Evolutionary conservation across 2,113 vertebrate genomes (phyloP), one percentile per base, ranked within the genome.

Genomic region (Lagopus leucura): DNA sequence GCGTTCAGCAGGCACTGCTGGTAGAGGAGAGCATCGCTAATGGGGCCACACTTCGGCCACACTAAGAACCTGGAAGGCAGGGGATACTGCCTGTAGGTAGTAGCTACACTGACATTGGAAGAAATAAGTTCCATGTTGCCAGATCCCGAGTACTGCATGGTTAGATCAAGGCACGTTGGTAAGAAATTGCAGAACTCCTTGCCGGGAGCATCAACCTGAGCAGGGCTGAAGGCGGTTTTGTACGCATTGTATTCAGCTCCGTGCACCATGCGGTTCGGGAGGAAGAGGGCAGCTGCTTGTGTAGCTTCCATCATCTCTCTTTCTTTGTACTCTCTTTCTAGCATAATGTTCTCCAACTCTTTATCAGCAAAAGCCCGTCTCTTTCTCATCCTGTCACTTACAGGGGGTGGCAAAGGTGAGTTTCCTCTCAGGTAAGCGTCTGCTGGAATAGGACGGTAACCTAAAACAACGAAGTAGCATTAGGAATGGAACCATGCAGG

Each of bases 321-420:
- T 76, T 99, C 99, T 80, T 99, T 99, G 96, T 98, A 99, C 87
- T 99, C 99, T 79, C 99, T 98, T 96, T 99, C 99, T 96, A 99
- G 97, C 99, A 99, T 99, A 95, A 99, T 99, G 96, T 97, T 99
- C 97, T 99, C 99, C 97, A 99, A 90, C 96, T 99, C 99, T 94
- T 99, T 99, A 97, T 99, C 99, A 40, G 99, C 99, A 95, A 99
- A 99, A 70, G 99, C 99, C 58, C 99, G 96, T 65, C 99, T 98
- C 96, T 99, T 99, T 96, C 99, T 98, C 99, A 99, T 99, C 92
- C 99, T 99, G 96, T 99, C 99, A 84, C 99, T 99, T 85, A 99
- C 98, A 13, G 99, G 99, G 6, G 98, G 98, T 48, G 99, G 99
- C 11, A 99, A 97, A 30, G 98, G 95, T 11, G 98, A 94, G 94